phyloP scores from a whole-genome alignment of 2,113 vertebrate species.

The Chiloscyllium plagiosum region DNA sequence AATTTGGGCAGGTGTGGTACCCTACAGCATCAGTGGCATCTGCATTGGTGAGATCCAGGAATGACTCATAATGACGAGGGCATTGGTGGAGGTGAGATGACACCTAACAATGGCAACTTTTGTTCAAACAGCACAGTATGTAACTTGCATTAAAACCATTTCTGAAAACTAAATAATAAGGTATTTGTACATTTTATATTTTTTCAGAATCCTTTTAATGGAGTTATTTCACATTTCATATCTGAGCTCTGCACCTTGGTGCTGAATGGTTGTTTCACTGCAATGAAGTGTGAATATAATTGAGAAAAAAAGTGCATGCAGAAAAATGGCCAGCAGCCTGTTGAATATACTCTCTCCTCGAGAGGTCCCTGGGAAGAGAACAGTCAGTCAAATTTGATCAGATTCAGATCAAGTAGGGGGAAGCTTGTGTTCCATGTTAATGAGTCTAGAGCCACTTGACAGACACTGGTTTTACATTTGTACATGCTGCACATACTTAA shows the following conservation, averaged over 20 bases:
- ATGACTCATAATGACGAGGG: too few relatives aligned
- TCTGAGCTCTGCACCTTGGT: background rate
- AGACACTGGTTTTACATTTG: background rate
- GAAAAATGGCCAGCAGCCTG: background rate
- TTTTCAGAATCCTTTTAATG: background rate
- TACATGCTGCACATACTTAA: conserved; percentile 20
- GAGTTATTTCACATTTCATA: background rate
- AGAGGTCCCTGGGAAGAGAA: background rate
- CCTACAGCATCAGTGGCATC: too few relatives aligned
- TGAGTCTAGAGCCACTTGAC: background rate
- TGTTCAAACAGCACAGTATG: too few relatives aligned
- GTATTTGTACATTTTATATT: background rate
- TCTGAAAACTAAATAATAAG: background rate
- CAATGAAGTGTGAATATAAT: background rate
- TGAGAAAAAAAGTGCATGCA: background rate
- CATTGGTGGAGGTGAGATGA: too few relatives aligned
- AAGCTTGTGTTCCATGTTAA: conserved; percentile 9
- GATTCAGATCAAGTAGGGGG: background rate
- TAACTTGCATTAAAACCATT: background rate
- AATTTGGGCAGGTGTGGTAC: too few relatives aligned
- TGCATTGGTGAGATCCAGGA: too few relatives aligned
- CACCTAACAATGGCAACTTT: too few relatives aligned
- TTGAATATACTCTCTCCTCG: background rate
- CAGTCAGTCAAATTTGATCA: conserved; percentile 1
- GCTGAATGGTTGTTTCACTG: too few relatives aligned